Conservation (phyloP, 2,113 vertebrate species). For the Pteropus alecto region DNA sequence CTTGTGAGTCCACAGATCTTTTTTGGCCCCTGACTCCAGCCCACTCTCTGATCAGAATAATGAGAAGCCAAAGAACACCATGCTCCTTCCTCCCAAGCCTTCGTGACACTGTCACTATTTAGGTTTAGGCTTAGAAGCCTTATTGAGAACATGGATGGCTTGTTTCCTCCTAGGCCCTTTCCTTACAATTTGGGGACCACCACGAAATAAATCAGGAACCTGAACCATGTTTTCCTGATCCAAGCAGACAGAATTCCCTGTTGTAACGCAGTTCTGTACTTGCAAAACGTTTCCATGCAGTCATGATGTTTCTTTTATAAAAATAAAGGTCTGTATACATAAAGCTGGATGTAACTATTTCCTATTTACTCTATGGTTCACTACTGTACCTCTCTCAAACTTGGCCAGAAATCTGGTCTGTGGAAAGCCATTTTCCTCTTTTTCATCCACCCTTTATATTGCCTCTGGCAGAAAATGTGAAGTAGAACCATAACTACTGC, state of each 20-base stretch:
- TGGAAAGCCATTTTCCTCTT: neutral
- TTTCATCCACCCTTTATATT: neutral
- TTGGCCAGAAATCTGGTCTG: neutral
- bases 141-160: neutral
- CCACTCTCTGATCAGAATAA: slow-evolving; percentile 23
- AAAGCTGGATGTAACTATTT: slow-evolving; percentile 17
- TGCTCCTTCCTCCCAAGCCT: neutral
- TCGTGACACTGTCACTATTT: neutral
- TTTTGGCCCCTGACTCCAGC: neutral
- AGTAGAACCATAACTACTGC: neutral
- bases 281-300: neutral
- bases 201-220: neutral
- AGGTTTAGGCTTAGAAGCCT: slow-evolving; percentile 13
- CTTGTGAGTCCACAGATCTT: neutral
- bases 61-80: neutral
- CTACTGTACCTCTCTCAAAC: neutral
- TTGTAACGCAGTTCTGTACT: neutral
- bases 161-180: neutral
- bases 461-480: neutral
- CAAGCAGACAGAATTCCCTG: neutral
- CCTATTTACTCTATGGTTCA: neutral
- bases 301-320: neutral
- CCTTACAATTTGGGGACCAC: neutral
- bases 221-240: neutral
- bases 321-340: slow-evolving; percentile 46